Conservation (phyloP, 2,888 invertebrate genomes). For the Hedychridium roseum region DNA sequence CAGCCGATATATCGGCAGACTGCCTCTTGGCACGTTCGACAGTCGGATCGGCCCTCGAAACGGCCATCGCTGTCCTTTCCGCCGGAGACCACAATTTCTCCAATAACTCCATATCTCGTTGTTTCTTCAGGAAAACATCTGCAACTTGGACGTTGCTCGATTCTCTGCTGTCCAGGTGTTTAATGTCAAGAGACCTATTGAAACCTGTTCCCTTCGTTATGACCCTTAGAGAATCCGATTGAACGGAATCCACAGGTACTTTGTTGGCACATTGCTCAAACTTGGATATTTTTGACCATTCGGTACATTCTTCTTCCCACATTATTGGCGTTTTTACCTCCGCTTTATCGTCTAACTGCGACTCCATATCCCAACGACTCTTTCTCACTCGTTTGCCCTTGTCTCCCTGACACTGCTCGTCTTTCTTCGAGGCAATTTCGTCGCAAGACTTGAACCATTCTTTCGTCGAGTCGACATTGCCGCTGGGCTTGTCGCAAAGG, state of each 20-base stretch:
- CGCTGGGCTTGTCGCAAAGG: conserved; percentile 7
- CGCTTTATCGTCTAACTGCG: conserved; percentile 41
- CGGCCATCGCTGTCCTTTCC: background rate
- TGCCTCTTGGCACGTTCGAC: conserved; percentile 4
- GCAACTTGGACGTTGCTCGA: conserved; percentile 12
- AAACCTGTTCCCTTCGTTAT: conserved; percentile 15
- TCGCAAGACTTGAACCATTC: background rate
- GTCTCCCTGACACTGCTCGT: no score
- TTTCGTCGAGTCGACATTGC: background rate
- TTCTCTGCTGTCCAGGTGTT: no score
- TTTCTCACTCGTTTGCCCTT: conserved; percentile 40
- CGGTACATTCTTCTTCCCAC: conserved; percentile 43
- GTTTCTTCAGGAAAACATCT: conserved; percentile 25
- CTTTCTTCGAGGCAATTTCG: no score
- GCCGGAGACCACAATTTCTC: background rate
- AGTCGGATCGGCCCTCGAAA: conserved; percentile 10
- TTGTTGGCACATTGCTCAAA: background rate
- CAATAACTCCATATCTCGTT: conserved; percentile 20
- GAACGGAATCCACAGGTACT: no score
- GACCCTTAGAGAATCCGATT: conserved; percentile 10
- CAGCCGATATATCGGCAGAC: no score
- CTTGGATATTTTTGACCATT: conserved; percentile 33
- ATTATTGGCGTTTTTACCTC: conserved; percentile 41
- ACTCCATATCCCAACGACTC: conserved; percentile 56
- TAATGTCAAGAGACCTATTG: no score